Conservation (phyloP, 92 coral and sea anemone genomes). For the Siderastrea siderea region DNA sequence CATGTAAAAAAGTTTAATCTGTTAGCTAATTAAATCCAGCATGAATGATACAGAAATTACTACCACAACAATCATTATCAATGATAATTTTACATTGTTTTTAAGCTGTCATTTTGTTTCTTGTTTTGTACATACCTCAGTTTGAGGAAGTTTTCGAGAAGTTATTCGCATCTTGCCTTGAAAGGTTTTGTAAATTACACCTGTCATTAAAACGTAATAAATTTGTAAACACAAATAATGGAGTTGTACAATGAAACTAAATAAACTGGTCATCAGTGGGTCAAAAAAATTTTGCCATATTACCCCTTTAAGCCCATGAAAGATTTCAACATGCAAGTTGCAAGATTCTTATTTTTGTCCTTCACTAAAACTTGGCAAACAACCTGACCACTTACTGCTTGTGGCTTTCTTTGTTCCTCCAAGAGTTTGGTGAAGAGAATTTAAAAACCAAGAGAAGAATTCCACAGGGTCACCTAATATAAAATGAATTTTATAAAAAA, state of each 20-base stretch:
- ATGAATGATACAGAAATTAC: too few relatives aligned
- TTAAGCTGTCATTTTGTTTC: background rate
- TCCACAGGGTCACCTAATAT: constrained; percentile 94
- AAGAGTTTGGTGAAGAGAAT: constrained; percentile 94
- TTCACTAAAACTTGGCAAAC: background rate
- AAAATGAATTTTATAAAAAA: background rate
- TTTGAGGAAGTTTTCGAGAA: constrained; percentile 95
- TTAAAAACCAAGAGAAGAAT: constrained; percentile 95
- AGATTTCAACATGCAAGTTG: too few relatives aligned
- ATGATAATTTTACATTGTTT: background rate
- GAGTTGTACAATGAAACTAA: background rate
- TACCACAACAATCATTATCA: background rate
- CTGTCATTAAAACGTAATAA: background rate
- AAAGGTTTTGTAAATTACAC: constrained; percentile 75
- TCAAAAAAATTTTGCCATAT: too few relatives aligned
- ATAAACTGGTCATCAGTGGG: too few relatives aligned
- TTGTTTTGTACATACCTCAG: constrained; percentile 78
- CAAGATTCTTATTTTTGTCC: too few relatives aligned
- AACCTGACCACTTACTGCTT: constrained; percentile 73
- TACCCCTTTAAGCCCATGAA: too few relatives aligned
- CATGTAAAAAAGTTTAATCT: too few relatives aligned
- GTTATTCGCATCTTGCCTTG: constrained; percentile 94
- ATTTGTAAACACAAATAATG: background rate
- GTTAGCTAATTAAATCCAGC: too few relatives aligned
- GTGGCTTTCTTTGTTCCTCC: constrained; percentile 92